Evolutionary conservation across 2,113 vertebrate genomes (phyloP).

Genomic region (Nibea coibor): DNA sequence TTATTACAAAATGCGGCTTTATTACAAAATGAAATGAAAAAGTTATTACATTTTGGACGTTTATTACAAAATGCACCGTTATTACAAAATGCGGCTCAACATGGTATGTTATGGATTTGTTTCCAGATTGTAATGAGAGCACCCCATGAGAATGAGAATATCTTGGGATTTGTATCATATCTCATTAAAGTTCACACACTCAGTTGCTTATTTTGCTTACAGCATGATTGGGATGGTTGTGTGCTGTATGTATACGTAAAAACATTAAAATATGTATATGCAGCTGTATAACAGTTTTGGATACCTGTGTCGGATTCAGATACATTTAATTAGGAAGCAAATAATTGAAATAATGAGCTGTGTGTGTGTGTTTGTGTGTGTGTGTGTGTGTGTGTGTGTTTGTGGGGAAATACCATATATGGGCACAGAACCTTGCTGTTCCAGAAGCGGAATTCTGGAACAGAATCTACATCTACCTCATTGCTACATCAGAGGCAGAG

Average conservation of each 20-base stretch:
- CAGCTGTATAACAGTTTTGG: not conserved
- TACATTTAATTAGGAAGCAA: not conserved
- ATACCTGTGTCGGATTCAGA: not conserved
- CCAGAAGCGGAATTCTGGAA: too few relatives aligned
- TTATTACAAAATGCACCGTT: too few relatives aligned
- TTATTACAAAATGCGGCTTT: too few relatives aligned
- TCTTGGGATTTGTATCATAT: not conserved
- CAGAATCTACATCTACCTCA: too few relatives aligned
- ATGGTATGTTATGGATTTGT: not conserved
- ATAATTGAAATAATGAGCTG: not conserved
- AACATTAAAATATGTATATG: not conserved
- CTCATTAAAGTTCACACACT: not conserved
- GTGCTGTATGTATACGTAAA: not conserved
- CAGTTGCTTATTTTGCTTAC: not conserved
- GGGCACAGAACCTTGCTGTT: too few relatives aligned
- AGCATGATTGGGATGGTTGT: not conserved
- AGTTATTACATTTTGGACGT: too few relatives aligned
- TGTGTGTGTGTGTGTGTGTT: too few relatives aligned
- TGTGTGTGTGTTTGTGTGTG: not conserved
- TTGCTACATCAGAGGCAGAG: too few relatives aligned
- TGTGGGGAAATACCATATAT: too few relatives aligned
- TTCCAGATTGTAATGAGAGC: not conserved
- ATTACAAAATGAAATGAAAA: too few relatives aligned
- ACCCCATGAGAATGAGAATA: not conserved
- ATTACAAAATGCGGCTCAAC: too few relatives aligned